Evolutionary conservation across 2,888 invertebrate species (phyloP).

Genomic region (Uloborus plumipes): DNA sequence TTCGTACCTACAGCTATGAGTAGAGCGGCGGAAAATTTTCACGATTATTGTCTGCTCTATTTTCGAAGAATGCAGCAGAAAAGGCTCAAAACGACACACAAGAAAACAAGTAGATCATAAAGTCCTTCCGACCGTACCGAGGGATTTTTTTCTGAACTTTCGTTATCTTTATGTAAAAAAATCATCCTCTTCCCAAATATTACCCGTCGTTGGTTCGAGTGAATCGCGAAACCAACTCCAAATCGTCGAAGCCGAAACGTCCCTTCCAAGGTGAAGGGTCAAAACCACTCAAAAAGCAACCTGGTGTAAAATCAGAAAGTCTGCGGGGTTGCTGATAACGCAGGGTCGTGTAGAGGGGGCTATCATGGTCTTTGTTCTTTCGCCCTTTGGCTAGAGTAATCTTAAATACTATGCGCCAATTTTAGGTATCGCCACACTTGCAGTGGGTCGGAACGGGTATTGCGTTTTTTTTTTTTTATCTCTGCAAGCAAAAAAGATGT

Average conservation of each 20-base stretch:
- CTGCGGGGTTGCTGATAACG: slow-evolving; percentile 59
- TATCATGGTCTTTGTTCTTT: slow-evolving; percentile 38
- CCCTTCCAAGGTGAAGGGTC: slow-evolving; percentile 22
- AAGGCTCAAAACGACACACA: no score
- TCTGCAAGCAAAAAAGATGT: background rate
- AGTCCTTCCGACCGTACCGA: no score
- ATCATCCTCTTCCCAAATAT: slow-evolving; percentile 35
- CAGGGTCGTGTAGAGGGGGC: slow-evolving; percentile 8
- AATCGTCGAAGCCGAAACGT: slow-evolving; percentile 20
- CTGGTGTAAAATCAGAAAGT: slow-evolving; percentile 58
- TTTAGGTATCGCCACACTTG: slow-evolving; percentile 31
- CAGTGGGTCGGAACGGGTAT: slow-evolving; percentile 3
- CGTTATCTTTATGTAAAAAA: slow-evolving; percentile 55
- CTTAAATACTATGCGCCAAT: slow-evolving; percentile 50
- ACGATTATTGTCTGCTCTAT: no score
- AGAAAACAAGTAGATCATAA: no score
- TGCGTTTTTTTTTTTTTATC: slow-evolving; percentile 31
- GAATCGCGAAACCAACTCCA: slow-evolving; percentile 45
- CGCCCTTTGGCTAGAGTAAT: slow-evolving; percentile 37
- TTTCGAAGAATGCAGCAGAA: no score
- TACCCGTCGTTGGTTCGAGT: slow-evolving; percentile 43
- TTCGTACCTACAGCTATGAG: background rate
- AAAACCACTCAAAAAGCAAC: slow-evolving; percentile 43
- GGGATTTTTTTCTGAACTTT: background rate
- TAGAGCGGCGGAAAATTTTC: background rate